Conservation (phyloP, 2,888 invertebrate species). For the Hololepta plana region DNA sequence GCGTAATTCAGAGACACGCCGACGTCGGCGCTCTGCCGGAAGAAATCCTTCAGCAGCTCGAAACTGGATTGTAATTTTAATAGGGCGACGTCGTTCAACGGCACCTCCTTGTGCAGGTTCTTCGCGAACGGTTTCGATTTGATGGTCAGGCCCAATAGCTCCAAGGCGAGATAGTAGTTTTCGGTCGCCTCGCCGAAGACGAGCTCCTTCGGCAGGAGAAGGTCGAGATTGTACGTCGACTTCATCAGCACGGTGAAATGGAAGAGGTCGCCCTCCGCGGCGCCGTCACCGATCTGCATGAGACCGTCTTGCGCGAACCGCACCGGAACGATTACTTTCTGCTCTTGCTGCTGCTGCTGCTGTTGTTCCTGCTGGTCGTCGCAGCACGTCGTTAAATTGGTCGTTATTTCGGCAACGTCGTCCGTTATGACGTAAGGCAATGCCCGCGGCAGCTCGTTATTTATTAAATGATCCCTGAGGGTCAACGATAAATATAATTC, state of each 20-base stretch:
- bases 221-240: conserved; percentile 35
- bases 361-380: conserved; percentile 3
- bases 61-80: conserved; percentile 17
- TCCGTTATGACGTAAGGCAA: too few species aligned
- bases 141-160: conserved; percentile 21
- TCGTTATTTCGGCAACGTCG: too few species aligned
- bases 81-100: conserved; percentile 22
- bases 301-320: conserved; percentile 33
- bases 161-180: conserved; percentile 20
- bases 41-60: conserved; percentile 17
- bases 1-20: conserved; percentile 18
- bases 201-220: conserved; percentile 25
- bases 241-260: conserved; percentile 36
- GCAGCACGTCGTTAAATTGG: too few species aligned
- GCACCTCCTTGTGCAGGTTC: conserved; percentile 18
- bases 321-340: conserved; percentile 22
- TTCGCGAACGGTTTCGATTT: conserved; percentile 22
- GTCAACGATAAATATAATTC: conserved; percentile 40
- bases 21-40: conserved; percentile 16
- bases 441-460: conserved; percentile 8
- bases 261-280: conserved; percentile 25
- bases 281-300: conserved; percentile 32
- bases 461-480: conserved; percentile 32
- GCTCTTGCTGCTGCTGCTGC: conserved; percentile 3
- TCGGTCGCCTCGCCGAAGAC: conserved; percentile 19